Percentiles rank a stretch among this genome's conserved stretches.
Evolutionary conservation across 2,113 vertebrate species (phyloP).

Genomic region (Perognathus longimembris): DNA sequence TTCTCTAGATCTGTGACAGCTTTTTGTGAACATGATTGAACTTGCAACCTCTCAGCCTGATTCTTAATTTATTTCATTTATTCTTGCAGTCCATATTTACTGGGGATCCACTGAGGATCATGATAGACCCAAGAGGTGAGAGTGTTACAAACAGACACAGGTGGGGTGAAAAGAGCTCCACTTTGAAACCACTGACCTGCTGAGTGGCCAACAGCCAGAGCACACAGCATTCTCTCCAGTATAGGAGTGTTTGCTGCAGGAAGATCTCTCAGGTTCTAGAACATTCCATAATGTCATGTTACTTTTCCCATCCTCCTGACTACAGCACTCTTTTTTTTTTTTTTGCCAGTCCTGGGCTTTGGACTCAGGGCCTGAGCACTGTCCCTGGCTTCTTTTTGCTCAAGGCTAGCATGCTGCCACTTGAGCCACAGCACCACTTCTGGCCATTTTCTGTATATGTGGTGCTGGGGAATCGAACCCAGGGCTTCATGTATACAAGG

Average conservation of each 20-base stretch:
- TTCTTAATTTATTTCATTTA: not conserved
- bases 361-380: no score
- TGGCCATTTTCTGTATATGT: no score
- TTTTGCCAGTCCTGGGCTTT: no score
- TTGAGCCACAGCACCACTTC: no score
- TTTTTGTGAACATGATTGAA: not conserved
- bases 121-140: not conserved
- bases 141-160: not conserved
- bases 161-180: not conserved
- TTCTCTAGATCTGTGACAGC: not conserved
- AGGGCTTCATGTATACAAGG: no score
- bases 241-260: not conserved
- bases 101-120: slow-evolving; percentile 3
- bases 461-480: no score
- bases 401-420: no score
- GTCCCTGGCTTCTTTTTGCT: no score
- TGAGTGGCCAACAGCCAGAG: not conserved
- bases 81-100: not conserved
- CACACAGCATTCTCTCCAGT: not conserved
- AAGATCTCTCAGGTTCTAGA: slow-evolving; percentile 32
- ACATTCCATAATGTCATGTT: not conserved
- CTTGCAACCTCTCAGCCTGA: not conserved
- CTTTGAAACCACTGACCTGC: not conserved
- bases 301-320: not conserved
- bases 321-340: slow-evolving; percentile 5